Percentiles rank a stretch among this genome's conserved stretches.
These are phyloP conservation scores for Turritopsis dohrnii DNA, from an alignment of 30 jellyfish, hydroid and myxozoan genomes.

Conservation along the genomic window DNA sequence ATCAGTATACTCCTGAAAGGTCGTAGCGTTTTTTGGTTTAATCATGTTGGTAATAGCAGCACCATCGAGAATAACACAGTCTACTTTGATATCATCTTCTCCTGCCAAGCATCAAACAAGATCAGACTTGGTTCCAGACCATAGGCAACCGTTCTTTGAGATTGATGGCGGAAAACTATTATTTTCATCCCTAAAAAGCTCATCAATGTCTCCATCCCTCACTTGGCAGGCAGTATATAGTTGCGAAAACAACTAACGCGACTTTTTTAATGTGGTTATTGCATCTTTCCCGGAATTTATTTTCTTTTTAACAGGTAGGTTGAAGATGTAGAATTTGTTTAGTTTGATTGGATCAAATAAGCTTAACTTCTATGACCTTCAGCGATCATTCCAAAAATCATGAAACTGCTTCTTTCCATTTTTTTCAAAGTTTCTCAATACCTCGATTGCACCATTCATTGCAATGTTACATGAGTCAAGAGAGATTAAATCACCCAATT, in stretches of 20 bases:
- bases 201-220: slow-evolving; percentile 58
- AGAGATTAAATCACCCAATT: not conserved
- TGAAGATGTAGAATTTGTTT: not conserved
- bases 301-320: not conserved
- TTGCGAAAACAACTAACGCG: slow-evolving; percentile 39
- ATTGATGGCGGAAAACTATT: slow-evolving; percentile 48
- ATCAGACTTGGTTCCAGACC: slow-evolving; percentile 47
- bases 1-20: slow-evolving; percentile 38
- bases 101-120: slow-evolving; percentile 25
- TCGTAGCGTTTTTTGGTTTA: slow-evolving; percentile 19
- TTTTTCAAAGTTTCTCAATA: not conserved
- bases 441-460: not conserved
- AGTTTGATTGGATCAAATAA: slow-evolving; percentile 1
- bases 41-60: slow-evolving; percentile 53
- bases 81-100: not conserved
- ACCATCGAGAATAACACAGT: slow-evolving; percentile 44
- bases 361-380: not conserved
- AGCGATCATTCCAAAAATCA: not conserved
- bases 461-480: slow-evolving; percentile 9
- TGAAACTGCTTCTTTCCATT: slow-evolving; percentile 11
- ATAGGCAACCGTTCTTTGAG: slow-evolving; percentile 30
- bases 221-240: slow-evolving; percentile 70
- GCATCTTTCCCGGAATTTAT: not conserved
- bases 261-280: slow-evolving; percentile 15
- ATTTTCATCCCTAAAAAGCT: slow-evolving; percentile 57